Base-by-base conservation (phyloP, 2,113 vertebrate species). In the Bagarius yarrelli region DNA sequence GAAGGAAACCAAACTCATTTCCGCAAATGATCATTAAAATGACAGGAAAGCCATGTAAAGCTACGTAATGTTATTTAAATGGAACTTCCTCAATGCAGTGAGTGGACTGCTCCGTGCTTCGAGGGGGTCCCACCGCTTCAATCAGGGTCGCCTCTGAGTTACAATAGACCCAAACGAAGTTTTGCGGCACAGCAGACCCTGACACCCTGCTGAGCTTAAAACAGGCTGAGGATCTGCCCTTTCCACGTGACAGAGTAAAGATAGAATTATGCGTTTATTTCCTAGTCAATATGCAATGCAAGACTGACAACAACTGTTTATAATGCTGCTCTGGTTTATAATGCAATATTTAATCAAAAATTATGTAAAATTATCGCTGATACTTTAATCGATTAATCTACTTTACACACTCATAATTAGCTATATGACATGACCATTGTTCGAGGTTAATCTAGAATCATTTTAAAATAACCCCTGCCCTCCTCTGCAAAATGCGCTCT, bases 131-230 rank as follows among this genome's bases (percentile, higher is more conserved):
- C 60, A 53, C 36, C 25, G 56, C 50, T 56, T 72, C 66, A 84
- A 66, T 87, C 67, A 85, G 87, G 85, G 79, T 81, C 83, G 73
- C 67, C 78, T 80, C 79, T 66, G 76, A 78, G 83, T 83, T 86
- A 84, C 86, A 87, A 89, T 87, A 79, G 85, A 81, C 23, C 74
- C 81, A 87, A 89, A 89, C 86, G 59, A 90, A 89, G 87, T 89
- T 89, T 87, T 87, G 86, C 81, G 86, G 34, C 69, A 84, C 84
- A 83, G 74, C 78, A 83, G 84, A 60, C 80, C 30, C 60, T 56
- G 83, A 59, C 84, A 67, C 85, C 87, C 86, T 77, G 81, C 81
- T 71, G 85, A 73, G 69, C 55, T 81, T 84, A 79, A 83, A 88
- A 78, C 81, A 79, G 80, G 74, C 80, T 50, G 36, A 66, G 66